Percentiles rank a stretch among this genome's conserved stretches.
These are phyloP conservation scores for Myotis yumanensis DNA, from an alignment of 2,113 vertebrate species.

Conservation along the genomic window DNA sequence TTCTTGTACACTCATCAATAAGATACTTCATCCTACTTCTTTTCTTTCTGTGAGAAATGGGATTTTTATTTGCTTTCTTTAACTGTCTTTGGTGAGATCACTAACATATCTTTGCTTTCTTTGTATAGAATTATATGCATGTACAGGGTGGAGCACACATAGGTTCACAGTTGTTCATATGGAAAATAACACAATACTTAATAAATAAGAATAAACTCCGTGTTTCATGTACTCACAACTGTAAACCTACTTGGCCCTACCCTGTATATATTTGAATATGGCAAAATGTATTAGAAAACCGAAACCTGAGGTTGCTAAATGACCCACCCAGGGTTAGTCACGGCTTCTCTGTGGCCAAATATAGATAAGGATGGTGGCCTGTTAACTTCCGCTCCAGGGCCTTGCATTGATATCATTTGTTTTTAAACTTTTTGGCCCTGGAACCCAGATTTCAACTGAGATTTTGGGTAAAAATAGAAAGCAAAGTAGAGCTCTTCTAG, in stretches of 20 bases:
- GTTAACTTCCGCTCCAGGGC: neutral
- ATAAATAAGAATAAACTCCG: neutral
- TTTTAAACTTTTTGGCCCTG: neutral
- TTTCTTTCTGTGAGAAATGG: neutral
- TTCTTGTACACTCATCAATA: neutral
- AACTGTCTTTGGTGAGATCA: neutral
- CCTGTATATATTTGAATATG: neutral
- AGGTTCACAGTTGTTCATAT: neutral
- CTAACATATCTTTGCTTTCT: neutral
- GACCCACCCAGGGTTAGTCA: neutral
- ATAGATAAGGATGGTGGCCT: neutral
- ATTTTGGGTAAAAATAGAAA: neutral
- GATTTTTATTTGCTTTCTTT: neutral
- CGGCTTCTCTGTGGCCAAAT: neutral
- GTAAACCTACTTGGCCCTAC: neutral
- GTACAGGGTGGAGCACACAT: neutral
- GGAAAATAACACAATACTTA: neutral
- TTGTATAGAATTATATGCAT: neutral
- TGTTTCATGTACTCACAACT: neutral
- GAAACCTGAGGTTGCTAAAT: neutral
- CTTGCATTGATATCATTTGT: neutral
- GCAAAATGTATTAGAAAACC: neutral
- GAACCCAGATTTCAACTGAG: neutral
- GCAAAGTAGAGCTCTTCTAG: neutral
- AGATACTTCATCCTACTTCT: neutral